Conservation (phyloP, 1,140 invertebrate genomes). For the Sesamia nonagrioides region DNA sequence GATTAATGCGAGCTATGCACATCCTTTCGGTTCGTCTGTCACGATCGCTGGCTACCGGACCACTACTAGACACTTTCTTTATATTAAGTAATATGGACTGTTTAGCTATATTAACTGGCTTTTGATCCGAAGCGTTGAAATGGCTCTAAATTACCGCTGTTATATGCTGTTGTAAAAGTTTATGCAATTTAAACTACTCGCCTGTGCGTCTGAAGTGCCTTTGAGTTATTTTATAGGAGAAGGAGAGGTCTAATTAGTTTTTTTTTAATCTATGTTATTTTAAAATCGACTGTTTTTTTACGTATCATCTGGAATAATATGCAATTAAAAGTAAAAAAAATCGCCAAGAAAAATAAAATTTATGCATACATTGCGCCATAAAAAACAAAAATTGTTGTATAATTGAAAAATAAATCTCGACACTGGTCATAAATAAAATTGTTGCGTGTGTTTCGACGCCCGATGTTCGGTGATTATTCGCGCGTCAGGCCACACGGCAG, state of each 20-base stretch:
- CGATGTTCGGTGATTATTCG: slow-evolving; percentile 25
- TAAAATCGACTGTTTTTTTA: not conserved
- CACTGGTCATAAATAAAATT: slow-evolving; percentile 29
- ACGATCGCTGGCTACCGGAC: slow-evolving; percentile 40
- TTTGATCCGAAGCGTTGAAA: not conserved
- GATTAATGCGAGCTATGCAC: slow-evolving; percentile 51
- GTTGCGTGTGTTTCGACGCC: slow-evolving; percentile 21
- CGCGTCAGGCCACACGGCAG: slow-evolving; percentile 29
- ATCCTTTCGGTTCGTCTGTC: slow-evolving; percentile 54
- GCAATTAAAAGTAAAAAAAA: too few relatives aligned
- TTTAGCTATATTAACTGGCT: not conserved
- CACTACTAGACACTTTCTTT: slow-evolving; percentile 37
- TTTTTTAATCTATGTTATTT: too few relatives aligned
- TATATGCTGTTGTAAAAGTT: not conserved
- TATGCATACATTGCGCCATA: slow-evolving; percentile 11
- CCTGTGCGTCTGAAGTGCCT: too few relatives aligned
- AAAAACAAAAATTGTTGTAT: slow-evolving; percentile 41
- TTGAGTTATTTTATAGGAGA: too few relatives aligned
- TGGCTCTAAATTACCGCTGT: not conserved
- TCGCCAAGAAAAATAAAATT: slow-evolving; percentile 22
- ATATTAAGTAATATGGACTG: slow-evolving; percentile 4
- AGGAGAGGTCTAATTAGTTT: too few relatives aligned
- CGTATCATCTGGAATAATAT: too few relatives aligned
- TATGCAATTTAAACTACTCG: not conserved
- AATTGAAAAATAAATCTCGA: slow-evolving; percentile 47